Conservation (phyloP, 2,113 vertebrate genomes). For the Phrynosoma platyrhinos region DNA sequence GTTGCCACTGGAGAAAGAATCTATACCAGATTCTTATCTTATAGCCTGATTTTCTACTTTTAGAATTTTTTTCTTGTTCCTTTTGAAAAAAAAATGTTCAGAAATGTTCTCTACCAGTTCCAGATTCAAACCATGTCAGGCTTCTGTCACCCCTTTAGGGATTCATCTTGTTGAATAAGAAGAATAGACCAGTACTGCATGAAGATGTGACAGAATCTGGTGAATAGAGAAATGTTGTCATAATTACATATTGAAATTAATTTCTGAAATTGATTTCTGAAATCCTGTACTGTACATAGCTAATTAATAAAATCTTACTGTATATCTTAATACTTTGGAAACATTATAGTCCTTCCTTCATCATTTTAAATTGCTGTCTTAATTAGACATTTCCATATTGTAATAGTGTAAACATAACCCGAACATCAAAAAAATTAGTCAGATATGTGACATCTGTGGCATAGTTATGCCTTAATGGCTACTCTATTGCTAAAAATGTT, state of each 20-base stretch:
- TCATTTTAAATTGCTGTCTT: conserved; percentile 60
- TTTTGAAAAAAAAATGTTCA: not conserved
- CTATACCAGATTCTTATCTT: not conserved
- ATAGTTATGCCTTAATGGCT: conserved; percentile 72
- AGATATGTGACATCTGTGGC: conserved; percentile 66
- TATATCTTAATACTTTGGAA: conserved; percentile 2
- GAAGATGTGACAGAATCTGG: not conserved
- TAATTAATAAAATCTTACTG: not conserved
- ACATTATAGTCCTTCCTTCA: conserved; percentile 51
- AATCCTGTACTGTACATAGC: not conserved
- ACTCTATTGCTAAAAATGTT: conserved; percentile 67
- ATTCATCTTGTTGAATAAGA: not conserved
- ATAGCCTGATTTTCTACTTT: not conserved
- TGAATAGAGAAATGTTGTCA: conserved; percentile 1
- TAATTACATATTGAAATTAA: conserved; percentile 2
- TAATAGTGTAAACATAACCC: conserved; percentile 69
- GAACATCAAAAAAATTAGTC: conserved; percentile 60
- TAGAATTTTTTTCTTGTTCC: not conserved
- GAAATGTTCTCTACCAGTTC: not conserved
- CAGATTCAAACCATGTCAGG: not conserved
- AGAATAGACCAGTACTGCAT: not conserved
- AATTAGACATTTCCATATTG: conserved; percentile 67
- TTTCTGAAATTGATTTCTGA: conserved; percentile 27
- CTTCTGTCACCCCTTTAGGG: not conserved
- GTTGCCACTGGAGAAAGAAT: not conserved